Evolutionary conservation across 2,113 vertebrate genomes (phyloP), one percentile per base, ranked within the genome.

Genomic region (Dryoscopus gambensis): DNA sequence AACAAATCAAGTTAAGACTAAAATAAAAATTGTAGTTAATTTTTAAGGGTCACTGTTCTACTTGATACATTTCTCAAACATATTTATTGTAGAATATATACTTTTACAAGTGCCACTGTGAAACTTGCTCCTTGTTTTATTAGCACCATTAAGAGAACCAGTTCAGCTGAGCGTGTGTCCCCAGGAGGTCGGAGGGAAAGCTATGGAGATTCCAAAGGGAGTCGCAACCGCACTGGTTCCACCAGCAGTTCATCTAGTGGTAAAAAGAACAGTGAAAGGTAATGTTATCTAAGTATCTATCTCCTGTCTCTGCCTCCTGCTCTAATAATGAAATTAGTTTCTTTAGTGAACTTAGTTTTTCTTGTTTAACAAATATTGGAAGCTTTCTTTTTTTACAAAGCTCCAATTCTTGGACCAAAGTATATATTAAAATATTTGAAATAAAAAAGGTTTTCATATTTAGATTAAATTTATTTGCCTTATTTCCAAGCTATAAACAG

Each of bases 231-330:
- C 9, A 98, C 99, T 3, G 99, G 99, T 39, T 99, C 99, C 82
- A 99, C 98, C 6, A 99, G 99, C 97, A 99, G 99, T 95, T 99
- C 99, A 71, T 99, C 99, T 46, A 99, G 99, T 13, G 96, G 99
- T 91, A 99, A 99, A 97, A 99, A 98, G 97, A 98, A 98, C 97
- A 99, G 98, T n/a, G 99, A 99, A 89, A 99, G 98, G 99, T 99
- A 97, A 97, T 63, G 87, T 67, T 37, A 1, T 16, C 22, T 46
- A 24, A 46, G 17, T 87, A 50, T 20, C 68, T 53, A 1, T 90
- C 91, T 68, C 67, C 37, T 67, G 35, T 60, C 55, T 87, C 44
- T 33, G 30, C 55, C 44, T 74, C 52, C 70, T 93, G 49, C 42
- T 70, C 70, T 95, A 65, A 63, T 46, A 55, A 65, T 69, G 9